Base-by-base conservation (phyloP, 2,797 vertebrate genomes). In the Chromobotia macracanthus region DNA sequence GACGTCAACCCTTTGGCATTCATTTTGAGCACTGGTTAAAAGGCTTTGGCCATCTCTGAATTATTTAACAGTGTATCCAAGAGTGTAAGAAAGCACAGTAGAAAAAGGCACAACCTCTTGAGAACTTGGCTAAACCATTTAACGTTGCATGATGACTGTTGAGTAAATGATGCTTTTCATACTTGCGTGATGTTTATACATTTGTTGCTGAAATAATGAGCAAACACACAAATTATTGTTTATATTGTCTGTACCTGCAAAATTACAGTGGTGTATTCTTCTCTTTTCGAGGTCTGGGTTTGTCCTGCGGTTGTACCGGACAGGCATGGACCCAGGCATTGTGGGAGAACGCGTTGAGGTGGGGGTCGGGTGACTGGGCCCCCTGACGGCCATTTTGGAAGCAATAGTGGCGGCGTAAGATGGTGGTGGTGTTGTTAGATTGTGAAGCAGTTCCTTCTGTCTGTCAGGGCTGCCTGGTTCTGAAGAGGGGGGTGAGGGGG, bases 221-320 rank as follows among this genome's bases (percentile, higher is more conserved):
- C 41, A 19, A 31, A 35, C 41, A 15, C 2, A 28, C 18, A 18
- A 31, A 11, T 51, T 16, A n/a, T 2, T 51, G 60, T 18, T 19
- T 38, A 38, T 5, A 21, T 69, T 68, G 3, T 63, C 72, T 70
- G 84, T 91, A 99, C 98, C 98, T 83, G 95, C 95, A 73, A 97
- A 99, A 89, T 98, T 96, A 91, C 98, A 99, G 94, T 97, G 97
- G 89, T 99, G 98, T 89, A 99, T 98, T 64, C 98, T 94, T 63
- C 98, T 92, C 80, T 99, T 99, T 91, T 99, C 98, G 88, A 99
- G 84, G 86, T 99, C 98, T 0, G 98, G 98, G 88, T 99, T 99
- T 90, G 96, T 99, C 89, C 97, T 96, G 80, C 98, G 94, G 87
- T 98, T 99, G 92, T 98, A 99, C 87, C 96, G 95, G 85, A 93